Base-by-base conservation (phyloP, 2,113 vertebrate species). In the Sphaerodactylus townsendi region DNA sequence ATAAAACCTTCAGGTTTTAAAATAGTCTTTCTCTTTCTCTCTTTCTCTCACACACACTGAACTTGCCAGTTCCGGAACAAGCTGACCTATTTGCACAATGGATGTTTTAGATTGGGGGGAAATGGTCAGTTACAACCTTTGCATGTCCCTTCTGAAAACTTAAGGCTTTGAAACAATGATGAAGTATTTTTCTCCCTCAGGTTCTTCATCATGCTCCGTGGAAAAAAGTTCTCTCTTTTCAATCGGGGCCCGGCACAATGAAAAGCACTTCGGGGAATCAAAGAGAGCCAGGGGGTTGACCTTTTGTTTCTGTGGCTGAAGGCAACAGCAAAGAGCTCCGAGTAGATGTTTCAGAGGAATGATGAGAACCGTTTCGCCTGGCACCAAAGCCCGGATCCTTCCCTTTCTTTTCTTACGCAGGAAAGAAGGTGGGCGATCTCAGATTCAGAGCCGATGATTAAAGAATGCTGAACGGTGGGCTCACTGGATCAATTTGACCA, bases 151-250 rank as follows among this genome's bases (percentile, higher is more conserved):
- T 64, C 59, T 66, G 41, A 37, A 74, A 82, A 48, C 59, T 64
- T 25, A 39, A 77, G 13, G n/a, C 56, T 73, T 85, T 66, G 46
- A 79, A 73, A 65, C 28, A 85, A 53, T 30, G 33, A 39, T 8
- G 76, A 77, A 71, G 37, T 66, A 17, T n/a, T 71, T 70, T 28
- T 33, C 11, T 11, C 48, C 50, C 5, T 30, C 53, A n/a, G 50
- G 15, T 85, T 82, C 85, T 37, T 37, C 80, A 44, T 50, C 14
- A n/a, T 77, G 81, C 81, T 11, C 75, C 81, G 41, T 82, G 39
- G n/a, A n/a, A 17, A 90, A 72, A 83, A 39, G 39, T 85, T 48
- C 74, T 82, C 71, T 62, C 53, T 86, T 69, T 85, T 28, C 21
- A 79, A 78, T 85, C 28, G 4, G 13, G 56, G 81, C 0, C 70